Evolutionary conservation across 1,140 invertebrate species (phyloP).

Genomic region (Pseudomyrmex pallidus): DNA sequence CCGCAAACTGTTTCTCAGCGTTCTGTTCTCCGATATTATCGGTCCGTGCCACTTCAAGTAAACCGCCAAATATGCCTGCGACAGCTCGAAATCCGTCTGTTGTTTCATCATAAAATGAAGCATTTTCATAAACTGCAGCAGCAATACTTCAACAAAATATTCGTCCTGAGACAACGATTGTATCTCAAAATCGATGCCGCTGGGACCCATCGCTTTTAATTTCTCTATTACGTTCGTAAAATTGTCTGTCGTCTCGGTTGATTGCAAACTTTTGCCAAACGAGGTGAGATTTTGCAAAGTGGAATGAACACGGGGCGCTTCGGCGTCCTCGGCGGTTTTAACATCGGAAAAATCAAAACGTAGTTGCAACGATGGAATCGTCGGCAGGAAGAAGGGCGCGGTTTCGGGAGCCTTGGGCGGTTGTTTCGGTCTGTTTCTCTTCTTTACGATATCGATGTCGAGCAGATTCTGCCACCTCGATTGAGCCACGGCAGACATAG

Average conservation of each 20-base stretch:
- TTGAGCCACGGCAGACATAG: slow-evolving; percentile 93
- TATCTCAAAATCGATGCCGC: slow-evolving; percentile 96
- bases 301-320: slow-evolving; percentile 86
- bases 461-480: slow-evolving; percentile 98
- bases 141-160: slow-evolving; percentile 88
- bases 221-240: slow-evolving; percentile 88
- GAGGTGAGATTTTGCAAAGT: slow-evolving; percentile 88
- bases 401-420: slow-evolving; percentile 92
- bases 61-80: slow-evolving; percentile 95
- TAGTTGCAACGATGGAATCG: slow-evolving; percentile 92
- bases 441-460: slow-evolving; percentile 95
- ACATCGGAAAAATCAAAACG: slow-evolving; percentile 91
- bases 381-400: slow-evolving; percentile 98
- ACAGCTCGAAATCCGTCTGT: slow-evolving; percentile 95
- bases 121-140: slow-evolving; percentile 93
- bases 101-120: slow-evolving; percentile 90
- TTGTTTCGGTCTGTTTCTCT: slow-evolving; percentile 96
- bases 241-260: slow-evolving; percentile 81
- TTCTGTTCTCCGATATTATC: slow-evolving; percentile 86
- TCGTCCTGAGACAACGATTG: slow-evolving; percentile 90
- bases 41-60: slow-evolving; percentile 95
- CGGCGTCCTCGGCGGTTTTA: slow-evolving; percentile 76
- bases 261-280: slow-evolving; percentile 88
- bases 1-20: slow-evolving; percentile 87
- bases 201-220: slow-evolving; percentile 93